Evolutionary conservation across 2,797 vertebrate genomes (phyloP), one percentile per base, ranked within the genome.

Genomic region (Emydoidea blandingii): DNA sequence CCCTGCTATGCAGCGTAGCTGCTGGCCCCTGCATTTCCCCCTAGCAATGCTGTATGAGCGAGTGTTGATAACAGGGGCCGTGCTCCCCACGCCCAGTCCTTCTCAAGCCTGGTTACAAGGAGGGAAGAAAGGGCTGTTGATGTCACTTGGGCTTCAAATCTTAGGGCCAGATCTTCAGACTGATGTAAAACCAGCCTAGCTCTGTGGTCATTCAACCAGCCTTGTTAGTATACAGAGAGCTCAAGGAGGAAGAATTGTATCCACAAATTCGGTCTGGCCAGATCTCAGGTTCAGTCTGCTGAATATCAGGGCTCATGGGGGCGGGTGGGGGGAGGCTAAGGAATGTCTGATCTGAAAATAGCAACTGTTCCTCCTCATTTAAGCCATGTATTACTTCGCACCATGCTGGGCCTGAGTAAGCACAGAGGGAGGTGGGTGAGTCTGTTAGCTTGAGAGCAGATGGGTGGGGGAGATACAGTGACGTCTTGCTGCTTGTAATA

Each of bases 351-450:
- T 72, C n/a, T 23, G 68, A 9, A 23, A 72, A 41, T 5, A 41
- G 68, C 68, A 37, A 41, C 68, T 25, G 19, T 19, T 7, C 18
- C 37, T 62, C 59, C 59, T 62, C 31, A 15, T 8, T 37, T 8
- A 37, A 5, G 21, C 21, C 16, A 1, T 4, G n/a, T 11, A 21
- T n/a, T 37, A 10, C 34, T 19, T 5, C 1, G 68, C 11, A 37
- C 68, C 21, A 15, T 5, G 68, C 34, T 72, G 37, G 19, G 11
- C 19, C 68, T 5, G 37, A 12, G 37, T 23, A 9, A 5, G 18
- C 29, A 8, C 65, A 37, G 65, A 37, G 65, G 62, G 65, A 68
- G 19, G n/a, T n/a, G n/a, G n/a, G 16, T 9, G 8, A 37, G 65
- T 9, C 16, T 21, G 34, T n/a, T 65, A 10, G 34, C 34, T 19